Evolutionary conservation across 2,888 invertebrate genomes (phyloP).

Genomic region (Synanthedon vespiformis): DNA sequence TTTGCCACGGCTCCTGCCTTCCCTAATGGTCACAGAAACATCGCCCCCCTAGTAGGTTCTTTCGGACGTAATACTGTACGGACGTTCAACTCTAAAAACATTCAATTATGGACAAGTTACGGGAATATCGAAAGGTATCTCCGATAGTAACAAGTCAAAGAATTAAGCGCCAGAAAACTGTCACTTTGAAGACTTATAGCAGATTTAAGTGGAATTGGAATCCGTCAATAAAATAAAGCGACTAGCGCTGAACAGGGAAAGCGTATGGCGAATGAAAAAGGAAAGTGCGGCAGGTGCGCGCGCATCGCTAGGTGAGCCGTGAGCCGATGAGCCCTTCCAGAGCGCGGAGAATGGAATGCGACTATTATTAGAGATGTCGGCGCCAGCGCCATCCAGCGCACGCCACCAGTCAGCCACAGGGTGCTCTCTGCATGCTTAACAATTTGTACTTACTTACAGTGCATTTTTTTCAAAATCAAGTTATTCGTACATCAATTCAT

Average conservation of each 20-base stretch:
- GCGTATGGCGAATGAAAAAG: constrained; percentile 48
- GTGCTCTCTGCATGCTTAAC: constrained; percentile 12
- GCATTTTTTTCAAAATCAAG: too few relatives aligned
- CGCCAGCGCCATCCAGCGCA: constrained; percentile 43
- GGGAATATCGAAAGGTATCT: too few relatives aligned
- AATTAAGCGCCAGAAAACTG: neutral
- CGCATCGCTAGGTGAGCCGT: constrained; percentile 20
- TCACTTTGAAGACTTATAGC: neutral
- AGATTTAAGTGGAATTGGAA: neutral
- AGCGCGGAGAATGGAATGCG: constrained; percentile 51
- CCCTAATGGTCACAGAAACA: constrained; percentile 32
- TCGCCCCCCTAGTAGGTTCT: neutral
- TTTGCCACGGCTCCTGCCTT: constrained; percentile 43
- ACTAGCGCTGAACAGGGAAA: constrained; percentile 24
- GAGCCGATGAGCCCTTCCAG: constrained; percentile 22
- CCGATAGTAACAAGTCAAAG: too few relatives aligned
- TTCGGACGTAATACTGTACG: neutral
- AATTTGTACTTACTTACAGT: too few relatives aligned
- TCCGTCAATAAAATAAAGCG: neutral
- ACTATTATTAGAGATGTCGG: constrained; percentile 61
- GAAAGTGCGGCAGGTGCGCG: constrained; percentile 59
- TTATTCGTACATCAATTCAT: too few relatives aligned
- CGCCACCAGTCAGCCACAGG: constrained; percentile 23
- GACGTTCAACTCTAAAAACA: neutral
- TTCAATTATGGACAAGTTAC: neutral